Evolutionary conservation across 2,888 invertebrate species (phyloP).

Genomic region (Dorcus parallelipipedus): DNA sequence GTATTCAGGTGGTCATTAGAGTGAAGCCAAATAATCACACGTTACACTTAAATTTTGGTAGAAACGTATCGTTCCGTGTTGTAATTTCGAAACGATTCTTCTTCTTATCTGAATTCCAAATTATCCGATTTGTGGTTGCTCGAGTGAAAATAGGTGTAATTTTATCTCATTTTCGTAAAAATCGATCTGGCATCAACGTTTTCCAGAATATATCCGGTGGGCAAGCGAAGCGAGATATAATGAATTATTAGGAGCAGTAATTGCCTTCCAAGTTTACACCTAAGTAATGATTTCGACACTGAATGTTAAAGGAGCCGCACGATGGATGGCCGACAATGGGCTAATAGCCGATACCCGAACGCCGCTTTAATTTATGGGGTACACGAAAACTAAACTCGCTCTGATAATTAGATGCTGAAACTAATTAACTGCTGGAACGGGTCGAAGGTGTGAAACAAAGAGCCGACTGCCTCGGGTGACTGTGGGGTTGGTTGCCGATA

Average conservation of each 20-base stretch:
- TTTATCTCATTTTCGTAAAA: no score
- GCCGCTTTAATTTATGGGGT: conserved; percentile 48
- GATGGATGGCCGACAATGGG: conserved; percentile 42
- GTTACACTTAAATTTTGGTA: no score
- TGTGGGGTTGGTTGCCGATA: conserved; percentile 43
- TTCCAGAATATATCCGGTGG: conserved; percentile 1
- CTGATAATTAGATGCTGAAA: conserved; percentile 55
- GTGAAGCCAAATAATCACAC: no score
- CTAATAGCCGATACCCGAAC: conserved; percentile 36
- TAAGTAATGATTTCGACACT: conserved; percentile 55
- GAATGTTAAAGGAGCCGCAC: conserved; percentile 49
- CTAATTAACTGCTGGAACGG: conserved; percentile 52
- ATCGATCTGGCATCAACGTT: neutral
- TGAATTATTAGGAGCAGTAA: conserved; percentile 49
- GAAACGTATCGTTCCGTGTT: no score
- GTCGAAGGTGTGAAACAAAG: conserved; percentile 53
- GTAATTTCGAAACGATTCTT: no score
- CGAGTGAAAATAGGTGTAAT: no score
- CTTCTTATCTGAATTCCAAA: no score
- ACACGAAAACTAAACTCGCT: conserved; percentile 48
- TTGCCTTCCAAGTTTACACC: conserved; percentile 53
- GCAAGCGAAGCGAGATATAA: conserved; percentile 32
- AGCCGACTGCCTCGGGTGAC: conserved; percentile 44
- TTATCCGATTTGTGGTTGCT: no score
- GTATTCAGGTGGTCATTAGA: no score